These are phyloP conservation scores for Pachycephala philippinensis DNA, from an alignment of 2,113 vertebrate species.

Conservation along the genomic window DNA sequence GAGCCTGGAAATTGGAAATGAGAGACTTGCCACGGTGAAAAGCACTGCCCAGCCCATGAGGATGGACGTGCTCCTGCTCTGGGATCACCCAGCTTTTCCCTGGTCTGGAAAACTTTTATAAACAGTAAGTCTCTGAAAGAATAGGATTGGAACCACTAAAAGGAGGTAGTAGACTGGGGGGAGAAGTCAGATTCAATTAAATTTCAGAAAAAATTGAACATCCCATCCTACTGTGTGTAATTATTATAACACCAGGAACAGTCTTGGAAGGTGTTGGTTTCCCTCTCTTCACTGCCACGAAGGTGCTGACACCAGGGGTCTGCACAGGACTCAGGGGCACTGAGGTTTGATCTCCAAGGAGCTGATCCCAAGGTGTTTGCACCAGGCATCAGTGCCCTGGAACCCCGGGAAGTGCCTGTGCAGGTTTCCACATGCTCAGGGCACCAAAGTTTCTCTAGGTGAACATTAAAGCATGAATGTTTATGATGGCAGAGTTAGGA, in stretches of 20 bases:
- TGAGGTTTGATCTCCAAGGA: neutral
- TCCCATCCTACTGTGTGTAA: neutral
- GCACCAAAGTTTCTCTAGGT: neutral
- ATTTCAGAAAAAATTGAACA: neutral
- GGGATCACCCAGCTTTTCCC: neutral
- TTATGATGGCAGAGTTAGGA: neutral
- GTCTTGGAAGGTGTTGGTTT: neutral
- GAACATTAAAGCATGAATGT: neutral
- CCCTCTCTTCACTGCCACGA: neutral
- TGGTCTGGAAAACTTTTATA: neutral
- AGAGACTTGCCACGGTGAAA: neutral
- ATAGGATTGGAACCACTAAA: neutral
- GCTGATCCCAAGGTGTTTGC: neutral
- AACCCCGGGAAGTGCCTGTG: neutral
- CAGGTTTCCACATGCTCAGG: neutral
- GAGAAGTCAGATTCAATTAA: neutral
- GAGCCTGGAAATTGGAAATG: neutral
- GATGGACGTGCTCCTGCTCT: neutral
- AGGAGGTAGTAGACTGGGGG: neutral
- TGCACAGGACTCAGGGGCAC: neutral
- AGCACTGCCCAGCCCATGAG: neutral
- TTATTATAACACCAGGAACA: neutral
- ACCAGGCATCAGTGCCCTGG: neutral
- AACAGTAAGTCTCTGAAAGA: neutral
- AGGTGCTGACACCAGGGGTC: neutral